phyloP scores from a whole-genome alignment of 2,113 vertebrate species.

The Cacatua alba region DNA sequence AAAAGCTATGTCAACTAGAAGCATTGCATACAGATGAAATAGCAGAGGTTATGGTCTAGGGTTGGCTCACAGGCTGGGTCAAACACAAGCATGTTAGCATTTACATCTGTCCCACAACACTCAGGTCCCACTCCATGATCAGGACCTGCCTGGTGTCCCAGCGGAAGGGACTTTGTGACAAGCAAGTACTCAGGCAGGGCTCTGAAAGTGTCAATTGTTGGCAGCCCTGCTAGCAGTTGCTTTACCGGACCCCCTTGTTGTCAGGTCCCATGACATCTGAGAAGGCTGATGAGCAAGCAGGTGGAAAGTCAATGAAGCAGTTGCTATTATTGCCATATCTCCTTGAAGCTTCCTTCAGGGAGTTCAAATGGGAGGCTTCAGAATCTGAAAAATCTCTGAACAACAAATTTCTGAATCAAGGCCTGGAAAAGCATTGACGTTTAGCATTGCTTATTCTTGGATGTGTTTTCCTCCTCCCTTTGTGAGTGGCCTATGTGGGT shows the following conservation, averaged over 20 bases:
- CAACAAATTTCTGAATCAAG: conserved; percentile 6
- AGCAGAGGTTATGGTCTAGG: not conserved
- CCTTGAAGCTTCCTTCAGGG: not conserved
- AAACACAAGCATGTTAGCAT: not conserved
- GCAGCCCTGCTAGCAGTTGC: not conserved
- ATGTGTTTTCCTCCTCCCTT: not conserved
- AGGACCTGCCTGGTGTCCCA: not conserved
- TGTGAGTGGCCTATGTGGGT: not conserved
- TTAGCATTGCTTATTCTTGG: not conserved
- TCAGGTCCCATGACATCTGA: not conserved
- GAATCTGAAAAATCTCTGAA: not conserved
- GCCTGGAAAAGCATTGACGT: conserved; percentile 28
- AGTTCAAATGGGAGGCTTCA: not conserved
- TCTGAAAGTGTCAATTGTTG: not conserved
- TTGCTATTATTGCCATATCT: not conserved
- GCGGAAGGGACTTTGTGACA: not conserved
- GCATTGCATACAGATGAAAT: not conserved
- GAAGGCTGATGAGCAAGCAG: not conserved
- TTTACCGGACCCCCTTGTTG: not conserved
- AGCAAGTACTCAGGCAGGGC: not conserved
- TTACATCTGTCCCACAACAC: not conserved
- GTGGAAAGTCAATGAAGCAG: not conserved
- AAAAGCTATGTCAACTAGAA: not conserved
- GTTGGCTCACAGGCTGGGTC: not conserved
- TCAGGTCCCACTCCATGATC: not conserved